Evolutionary conservation across 1,140 invertebrate species (phyloP).

Genomic region (Leguminivora glycinivorella): DNA sequence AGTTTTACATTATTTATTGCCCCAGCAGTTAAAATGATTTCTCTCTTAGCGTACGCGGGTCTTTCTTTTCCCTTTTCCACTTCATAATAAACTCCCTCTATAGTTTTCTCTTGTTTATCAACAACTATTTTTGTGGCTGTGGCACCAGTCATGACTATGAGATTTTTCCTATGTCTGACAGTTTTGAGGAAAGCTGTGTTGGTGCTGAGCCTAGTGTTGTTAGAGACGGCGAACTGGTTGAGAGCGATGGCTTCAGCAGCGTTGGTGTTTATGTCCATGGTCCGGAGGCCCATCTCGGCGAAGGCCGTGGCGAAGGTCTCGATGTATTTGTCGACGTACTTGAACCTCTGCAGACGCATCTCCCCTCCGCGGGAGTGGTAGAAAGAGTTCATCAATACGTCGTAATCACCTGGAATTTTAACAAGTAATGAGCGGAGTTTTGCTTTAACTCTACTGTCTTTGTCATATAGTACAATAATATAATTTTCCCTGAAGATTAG

Average conservation of each 20-base stretch:
- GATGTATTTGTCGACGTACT: constrained; percentile 61
- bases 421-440: too few relatives aligned
- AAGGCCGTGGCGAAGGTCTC: constrained; percentile 65
- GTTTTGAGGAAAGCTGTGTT: constrained; percentile 81
- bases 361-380: constrained; percentile 71
- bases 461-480: too few relatives aligned
- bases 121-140: constrained; percentile 84
- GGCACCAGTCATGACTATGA: constrained; percentile 79
- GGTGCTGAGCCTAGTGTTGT: constrained; percentile 81
- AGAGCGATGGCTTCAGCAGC: constrained; percentile 75
- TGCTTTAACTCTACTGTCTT: too few relatives aligned
- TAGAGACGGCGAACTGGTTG: constrained; percentile 77
- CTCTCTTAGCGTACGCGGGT: constrained; percentile 78
- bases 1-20: constrained; percentile 81
- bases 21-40: constrained; percentile 84
- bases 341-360: constrained; percentile 67
- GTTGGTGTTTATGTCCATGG: constrained; percentile 66
- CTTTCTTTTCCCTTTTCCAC: constrained; percentile 64
- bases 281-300: constrained; percentile 65
- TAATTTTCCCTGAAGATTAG: too few relatives aligned
- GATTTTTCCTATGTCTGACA: constrained; percentile 77
- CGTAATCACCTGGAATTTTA: constrained; percentile 69
- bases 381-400: constrained; percentile 67
- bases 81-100: constrained; percentile 81
- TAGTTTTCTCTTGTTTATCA: constrained; percentile 79